A percentile compares a stretch with the other conserved stretches of the same genome.
Conservation (phyloP, 2,113 vertebrate species). For the Pithys albifrons region DNA sequence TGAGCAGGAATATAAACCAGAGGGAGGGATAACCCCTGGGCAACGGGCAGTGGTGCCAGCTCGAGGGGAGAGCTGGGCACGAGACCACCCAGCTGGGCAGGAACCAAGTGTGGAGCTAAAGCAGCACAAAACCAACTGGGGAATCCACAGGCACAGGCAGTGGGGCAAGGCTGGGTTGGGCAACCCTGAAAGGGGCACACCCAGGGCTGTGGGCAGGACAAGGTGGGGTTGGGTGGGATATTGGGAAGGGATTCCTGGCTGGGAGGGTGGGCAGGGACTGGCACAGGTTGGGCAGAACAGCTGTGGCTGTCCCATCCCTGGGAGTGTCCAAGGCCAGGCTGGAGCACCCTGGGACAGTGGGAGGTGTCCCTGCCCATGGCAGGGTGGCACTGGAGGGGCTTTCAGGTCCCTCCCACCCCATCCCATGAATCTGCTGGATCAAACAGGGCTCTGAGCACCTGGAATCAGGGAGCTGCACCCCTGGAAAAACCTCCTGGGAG, state of each 20-base stretch:
- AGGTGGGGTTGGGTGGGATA: not conserved
- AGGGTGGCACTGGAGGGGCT: no score
- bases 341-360: not conserved
- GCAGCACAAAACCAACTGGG: not conserved
- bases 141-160: accelerated
- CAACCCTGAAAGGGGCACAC: accelerated
- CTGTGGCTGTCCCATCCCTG: not conserved
- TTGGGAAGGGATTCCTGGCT: not conserved
- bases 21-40: not conserved
- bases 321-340: not conserved
- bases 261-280: not conserved
- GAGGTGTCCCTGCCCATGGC: no score
- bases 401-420: not conserved
- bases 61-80: not conserved
- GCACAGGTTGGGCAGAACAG: not conserved
- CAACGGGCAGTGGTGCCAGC: accelerated
- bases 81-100: not conserved
- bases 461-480: not conserved
- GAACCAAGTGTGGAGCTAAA: accelerated
- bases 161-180: accelerated
- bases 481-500: not conserved
- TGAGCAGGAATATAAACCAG: not conserved
- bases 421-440: not conserved
- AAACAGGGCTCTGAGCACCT: not conserved
- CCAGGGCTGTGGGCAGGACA: not conserved